Evolutionary conservation across 2,888 invertebrate genomes (phyloP), one percentile per base, ranked within the genome.

Genomic region (Exephanes ischioxanthus): DNA sequence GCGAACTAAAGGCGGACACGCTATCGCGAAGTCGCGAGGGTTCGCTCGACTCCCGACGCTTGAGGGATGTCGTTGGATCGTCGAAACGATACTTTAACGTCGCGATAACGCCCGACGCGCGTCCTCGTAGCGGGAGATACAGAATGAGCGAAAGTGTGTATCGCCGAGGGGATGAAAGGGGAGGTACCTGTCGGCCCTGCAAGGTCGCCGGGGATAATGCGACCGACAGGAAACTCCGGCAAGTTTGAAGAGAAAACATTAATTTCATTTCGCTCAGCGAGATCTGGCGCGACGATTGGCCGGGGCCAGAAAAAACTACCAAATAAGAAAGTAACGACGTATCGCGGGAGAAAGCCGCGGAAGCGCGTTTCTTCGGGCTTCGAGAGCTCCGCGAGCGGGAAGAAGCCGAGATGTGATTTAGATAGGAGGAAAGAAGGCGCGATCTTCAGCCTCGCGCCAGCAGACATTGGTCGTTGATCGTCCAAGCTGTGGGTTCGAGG

Each of bases 61-160:
- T 83, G 84, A 83, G 71, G 86, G 84, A 86, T 86, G 86, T 88
- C 86, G 83, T 85, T 76, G 84, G 86, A 84, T 87, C 87, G 86
- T 83, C 86, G 84, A 86, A 87, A 84, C 87, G 87, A 87, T 87
- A 85, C 86, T 89, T 89, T 86, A 86, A 87, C 80, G 86, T 87
- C 86, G 83, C 87, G 87, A 87, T 87, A 88, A 88, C 84, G 76
- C 68, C 80, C 63, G 72, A 68, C 61, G 61, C 22, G 66, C 75
- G 63, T 77, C 33, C 55, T 19, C 48, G 19, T 48, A n/a, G 48
- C 26, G 41, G 71, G 26, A 77, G 58, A 66, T 67, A 55, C 48
- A 80, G 67, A 26, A 16, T 16, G 63, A 66, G 19, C 30, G 68
- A 79, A 30, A 16, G 66, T 73, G 14, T 80, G 51, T 68, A 37